Percentiles rank a stretch among this genome's conserved stretches.
Conservation (phyloP, 2,113 vertebrate genomes). For the Noctilio leporinus region DNA sequence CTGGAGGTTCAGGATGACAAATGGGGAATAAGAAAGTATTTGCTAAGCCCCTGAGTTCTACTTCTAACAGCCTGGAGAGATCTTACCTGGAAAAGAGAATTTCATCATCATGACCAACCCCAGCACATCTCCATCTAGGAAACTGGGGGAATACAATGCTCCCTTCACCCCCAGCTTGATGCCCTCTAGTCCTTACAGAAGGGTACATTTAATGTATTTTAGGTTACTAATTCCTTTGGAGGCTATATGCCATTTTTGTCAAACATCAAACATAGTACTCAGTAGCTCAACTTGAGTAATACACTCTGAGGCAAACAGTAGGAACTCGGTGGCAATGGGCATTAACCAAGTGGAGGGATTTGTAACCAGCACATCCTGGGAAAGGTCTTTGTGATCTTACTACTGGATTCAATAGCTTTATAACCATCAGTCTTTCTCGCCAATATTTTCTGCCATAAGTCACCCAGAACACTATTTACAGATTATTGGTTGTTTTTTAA, state of each 20-base stretch:
- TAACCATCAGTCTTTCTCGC: background rate
- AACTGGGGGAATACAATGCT: background rate
- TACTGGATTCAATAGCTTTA: background rate
- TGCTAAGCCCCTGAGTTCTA: background rate
- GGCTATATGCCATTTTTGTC: background rate
- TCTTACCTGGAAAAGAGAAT: background rate
- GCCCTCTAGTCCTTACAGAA: background rate
- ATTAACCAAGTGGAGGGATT: background rate
- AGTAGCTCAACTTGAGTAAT: background rate
- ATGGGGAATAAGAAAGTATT: background rate
- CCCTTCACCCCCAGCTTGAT: rapidly evolving
- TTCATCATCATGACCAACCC: background rate
- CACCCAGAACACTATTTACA: background rate
- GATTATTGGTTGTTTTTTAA: too few species aligned
- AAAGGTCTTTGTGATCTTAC: background rate
- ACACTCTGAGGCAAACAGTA: background rate
- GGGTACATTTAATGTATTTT: background rate
- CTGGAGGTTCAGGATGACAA: background rate
- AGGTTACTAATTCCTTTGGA: background rate
- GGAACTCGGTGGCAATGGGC: background rate
- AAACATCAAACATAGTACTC: background rate
- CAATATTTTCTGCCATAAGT: background rate
- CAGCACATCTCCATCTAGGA: background rate
- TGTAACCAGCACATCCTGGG: background rate
- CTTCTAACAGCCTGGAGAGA: background rate